Evolutionary conservation across 2,113 vertebrate species (phyloP), one percentile per base, ranked within the genome.

Genomic region (Hypocryptadius cinnamomeus): DNA sequence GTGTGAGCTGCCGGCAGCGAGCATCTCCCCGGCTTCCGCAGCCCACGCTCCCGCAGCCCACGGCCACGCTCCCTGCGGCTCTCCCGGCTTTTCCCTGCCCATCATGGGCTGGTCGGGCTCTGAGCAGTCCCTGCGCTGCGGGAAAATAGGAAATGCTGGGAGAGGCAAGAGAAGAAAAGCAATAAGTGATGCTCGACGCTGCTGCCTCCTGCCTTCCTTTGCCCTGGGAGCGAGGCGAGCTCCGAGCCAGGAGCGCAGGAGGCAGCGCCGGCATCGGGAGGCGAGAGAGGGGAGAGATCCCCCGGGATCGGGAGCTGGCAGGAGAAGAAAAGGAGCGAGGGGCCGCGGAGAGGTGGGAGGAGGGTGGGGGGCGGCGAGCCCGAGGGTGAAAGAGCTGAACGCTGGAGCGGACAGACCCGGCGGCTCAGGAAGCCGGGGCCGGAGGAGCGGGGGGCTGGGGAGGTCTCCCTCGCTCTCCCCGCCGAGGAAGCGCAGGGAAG

Each of bases 401-500:
- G 19, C n/a, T 40, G 63, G 81, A 94, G 74, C 8, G 87, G 53
- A 51, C 47, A 44, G 82, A 89, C 2, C 56, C 69, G 5, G 78
- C 44, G 63, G 91, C 87, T 94, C 93, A 96, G 96, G 96, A 97
- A 96, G 72, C 81, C 15, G 54, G 92, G 92, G 42, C 56, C 18
- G n/a, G 71, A 65, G 77, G 92, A 95, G 50, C 19, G 25, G 89
- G 91, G 76, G 15, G 47, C 10, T 6, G 27, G 61, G 54, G 70
- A 21, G 13, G 48, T 73, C 57, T 68, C 80, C 84, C 53, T 87
- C 8, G 2, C 90, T 85, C 65, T 50, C 65, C 47, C 39, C 17
- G n/a, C 79, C 23, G 90, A 95, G 96, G 96, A 95, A 96, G 85
- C 69, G 20, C 89, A 92, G 48, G 95, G 93, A 77, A 91, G 96